phyloP scores from a whole-genome alignment of 2,113 vertebrate species.

The Dascyllus trimaculatus region DNA sequence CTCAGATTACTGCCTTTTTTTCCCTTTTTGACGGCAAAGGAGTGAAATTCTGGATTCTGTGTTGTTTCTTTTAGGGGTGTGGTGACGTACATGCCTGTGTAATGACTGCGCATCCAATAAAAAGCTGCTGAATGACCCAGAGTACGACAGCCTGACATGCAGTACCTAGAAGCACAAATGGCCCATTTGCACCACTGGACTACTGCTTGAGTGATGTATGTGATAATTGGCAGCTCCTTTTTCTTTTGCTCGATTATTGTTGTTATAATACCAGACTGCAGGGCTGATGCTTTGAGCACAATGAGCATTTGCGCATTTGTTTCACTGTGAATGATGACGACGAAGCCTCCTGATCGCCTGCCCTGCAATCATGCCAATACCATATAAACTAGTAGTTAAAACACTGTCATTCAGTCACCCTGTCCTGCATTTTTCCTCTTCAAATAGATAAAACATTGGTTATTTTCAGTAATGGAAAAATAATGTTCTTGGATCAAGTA shows the following conservation, averaged over 20 bases:
- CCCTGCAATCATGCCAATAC: constrained; percentile 50
- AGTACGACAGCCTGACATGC: not conserved
- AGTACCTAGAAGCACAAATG: constrained; percentile 24
- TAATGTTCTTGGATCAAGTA: too few species aligned
- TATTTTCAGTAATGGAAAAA: not conserved
- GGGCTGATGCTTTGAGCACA: constrained; percentile 8
- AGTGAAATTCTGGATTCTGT: too few species aligned
- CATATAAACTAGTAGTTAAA: constrained; percentile 6
- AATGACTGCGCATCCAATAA: not conserved
- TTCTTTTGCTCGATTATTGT: constrained; percentile 53
- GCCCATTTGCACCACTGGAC: constrained; percentile 12
- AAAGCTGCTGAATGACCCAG: constrained; percentile 20
- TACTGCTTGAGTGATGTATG: constrained; percentile 4
- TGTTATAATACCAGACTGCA: constrained; percentile 35
- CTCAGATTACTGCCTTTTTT: too few species aligned
- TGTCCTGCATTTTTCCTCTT: not conserved
- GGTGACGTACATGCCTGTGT: not conserved
- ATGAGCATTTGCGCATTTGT: constrained; percentile 26
- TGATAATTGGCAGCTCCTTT: constrained; percentile 44
- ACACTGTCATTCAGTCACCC: not conserved
- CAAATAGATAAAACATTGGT: not conserved
- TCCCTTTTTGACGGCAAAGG: too few species aligned
- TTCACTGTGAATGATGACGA: constrained; percentile 11
- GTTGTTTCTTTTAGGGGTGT: too few species aligned
- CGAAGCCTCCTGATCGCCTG: not conserved